Evolutionary conservation across 2,797 vertebrate genomes (phyloP).

Genomic region (Sebastiscus albofasciatus): DNA sequence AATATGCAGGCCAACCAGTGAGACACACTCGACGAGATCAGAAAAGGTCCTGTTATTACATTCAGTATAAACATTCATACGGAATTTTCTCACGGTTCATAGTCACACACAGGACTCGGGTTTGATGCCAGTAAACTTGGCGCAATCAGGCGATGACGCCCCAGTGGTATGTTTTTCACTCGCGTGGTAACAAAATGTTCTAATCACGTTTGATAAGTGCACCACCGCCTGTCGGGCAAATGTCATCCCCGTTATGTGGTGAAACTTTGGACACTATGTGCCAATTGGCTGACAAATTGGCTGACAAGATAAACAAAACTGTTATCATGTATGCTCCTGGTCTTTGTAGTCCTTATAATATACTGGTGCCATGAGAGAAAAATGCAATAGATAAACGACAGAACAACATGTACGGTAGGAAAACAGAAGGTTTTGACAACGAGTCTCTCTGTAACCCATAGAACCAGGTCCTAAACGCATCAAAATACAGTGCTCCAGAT

Average conservation of each 20-base stretch:
- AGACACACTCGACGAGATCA: not conserved
- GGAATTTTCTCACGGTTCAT: constrained; percentile 38
- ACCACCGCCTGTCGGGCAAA: not conserved
- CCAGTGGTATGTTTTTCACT: not conserved
- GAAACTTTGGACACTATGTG: not conserved
- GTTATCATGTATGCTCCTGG: not conserved
- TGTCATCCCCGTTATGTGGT: not conserved
- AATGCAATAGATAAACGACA: not conserved
- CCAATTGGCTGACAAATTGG: not conserved
- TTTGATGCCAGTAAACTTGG: not conserved
- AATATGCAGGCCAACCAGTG: constrained; percentile 40
- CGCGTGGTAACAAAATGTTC: not conserved
- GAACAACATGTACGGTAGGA: not conserved
- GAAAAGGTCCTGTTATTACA: not conserved
- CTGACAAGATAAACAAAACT: not conserved
- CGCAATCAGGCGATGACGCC: not conserved
- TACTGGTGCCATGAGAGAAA: not conserved
- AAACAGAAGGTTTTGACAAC: too few relatives aligned
- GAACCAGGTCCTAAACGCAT: not conserved
- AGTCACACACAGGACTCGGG: rapidly evolving
- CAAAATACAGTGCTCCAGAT: not conserved
- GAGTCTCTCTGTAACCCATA: not conserved
- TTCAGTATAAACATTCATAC: not conserved
- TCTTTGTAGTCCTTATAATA: not conserved
- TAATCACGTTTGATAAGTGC: not conserved